Conservation (phyloP, 2,797 vertebrate species). For the Arnoldichthys spilopterus region DNA sequence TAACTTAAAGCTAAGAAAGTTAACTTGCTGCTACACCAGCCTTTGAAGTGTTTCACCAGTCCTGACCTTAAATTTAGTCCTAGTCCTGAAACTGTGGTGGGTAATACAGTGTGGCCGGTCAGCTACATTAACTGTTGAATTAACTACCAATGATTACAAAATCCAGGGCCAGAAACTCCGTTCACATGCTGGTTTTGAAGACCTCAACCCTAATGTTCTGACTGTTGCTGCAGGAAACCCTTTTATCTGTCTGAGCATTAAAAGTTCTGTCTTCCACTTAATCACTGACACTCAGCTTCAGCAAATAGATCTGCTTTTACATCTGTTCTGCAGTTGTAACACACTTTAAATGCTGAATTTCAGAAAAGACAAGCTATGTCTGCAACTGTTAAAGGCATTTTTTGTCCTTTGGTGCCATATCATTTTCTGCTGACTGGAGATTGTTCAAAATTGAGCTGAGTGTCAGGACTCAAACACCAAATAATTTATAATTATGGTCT, state of each 20-base stretch:
- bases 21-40: too few species aligned
- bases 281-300: not conserved
- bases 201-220: not conserved
- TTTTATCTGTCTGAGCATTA: slow-evolving; percentile 1
- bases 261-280: not conserved
- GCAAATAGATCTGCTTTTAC: not conserved
- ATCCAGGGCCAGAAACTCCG: too few species aligned
- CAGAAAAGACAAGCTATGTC: not conserved
- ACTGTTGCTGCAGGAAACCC: not conserved
- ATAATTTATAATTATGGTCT: slow-evolving; percentile 25
- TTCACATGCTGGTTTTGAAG: too few species aligned
- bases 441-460: not conserved
- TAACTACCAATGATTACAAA: too few species aligned
- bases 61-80: too few species aligned
- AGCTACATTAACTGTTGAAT: too few species aligned
- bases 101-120: too few species aligned
- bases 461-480: slow-evolving; percentile 17
- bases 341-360: not conserved
- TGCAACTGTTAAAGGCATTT: not conserved
- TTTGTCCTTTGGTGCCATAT: not conserved
- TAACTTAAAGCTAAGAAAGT: not conserved
- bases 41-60: too few species aligned
- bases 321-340: not conserved
- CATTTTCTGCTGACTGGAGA: slow-evolving; percentile 12
- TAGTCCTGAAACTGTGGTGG: too few species aligned